A percentile compares a stretch with the other conserved stretches of the same genome.
Conservation (phyloP, 2,888 invertebrate genomes). For the Drosophila mimica region DNA sequence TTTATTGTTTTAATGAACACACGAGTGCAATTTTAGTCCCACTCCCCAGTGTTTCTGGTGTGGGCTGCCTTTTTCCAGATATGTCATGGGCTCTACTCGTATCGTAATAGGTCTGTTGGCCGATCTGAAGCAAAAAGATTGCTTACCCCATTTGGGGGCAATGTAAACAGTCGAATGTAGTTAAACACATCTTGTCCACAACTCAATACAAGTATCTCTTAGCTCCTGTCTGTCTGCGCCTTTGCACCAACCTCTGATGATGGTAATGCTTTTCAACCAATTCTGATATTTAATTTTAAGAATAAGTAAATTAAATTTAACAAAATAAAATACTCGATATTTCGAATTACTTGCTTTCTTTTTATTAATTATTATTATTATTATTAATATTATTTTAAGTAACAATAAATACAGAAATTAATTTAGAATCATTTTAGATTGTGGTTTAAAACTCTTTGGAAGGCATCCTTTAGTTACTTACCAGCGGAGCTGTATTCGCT, state of each 20-base stretch:
- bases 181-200: not conserved
- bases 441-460: too few species aligned
- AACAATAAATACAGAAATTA: too few species aligned
- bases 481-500: not conserved
- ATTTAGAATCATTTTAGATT: too few species aligned
- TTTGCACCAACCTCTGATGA: not conserved
- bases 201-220: not conserved
- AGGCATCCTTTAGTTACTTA: too few species aligned
- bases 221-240: not conserved
- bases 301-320: not conserved
- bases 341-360: too few species aligned
- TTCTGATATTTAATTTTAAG: not conserved
- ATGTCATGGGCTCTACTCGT: not conserved
- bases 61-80: not conserved
- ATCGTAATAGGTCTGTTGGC: conserved; percentile 5
- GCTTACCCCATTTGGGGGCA: not conserved
- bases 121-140: conserved; percentile 2
- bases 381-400: too few species aligned
- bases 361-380: too few species aligned
- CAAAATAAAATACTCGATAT: not conserved
- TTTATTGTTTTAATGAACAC: conserved; percentile 80
- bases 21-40: conserved; percentile 61
- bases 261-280: not conserved
- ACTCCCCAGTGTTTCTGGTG: not conserved
- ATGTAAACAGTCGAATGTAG: not conserved